phyloP scores from a whole-genome alignment of 2,797 vertebrate species.

The Peromyscus attwateri region DNA sequence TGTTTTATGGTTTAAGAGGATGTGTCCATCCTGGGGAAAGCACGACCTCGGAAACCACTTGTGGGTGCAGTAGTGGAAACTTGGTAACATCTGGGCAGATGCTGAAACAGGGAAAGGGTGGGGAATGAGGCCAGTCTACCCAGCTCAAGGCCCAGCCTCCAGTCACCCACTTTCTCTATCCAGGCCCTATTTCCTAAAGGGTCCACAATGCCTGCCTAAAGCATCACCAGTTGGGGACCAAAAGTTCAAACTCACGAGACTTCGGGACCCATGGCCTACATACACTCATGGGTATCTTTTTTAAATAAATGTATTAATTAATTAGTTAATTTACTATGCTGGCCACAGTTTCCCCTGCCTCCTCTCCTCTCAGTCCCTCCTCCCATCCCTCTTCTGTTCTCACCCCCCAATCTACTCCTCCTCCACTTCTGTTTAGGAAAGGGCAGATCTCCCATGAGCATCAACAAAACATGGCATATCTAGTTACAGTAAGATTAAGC shows the following conservation, averaged over 20 bases:
- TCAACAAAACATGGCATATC: not conserved
- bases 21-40: not conserved
- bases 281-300: not conserved
- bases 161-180: not conserved
- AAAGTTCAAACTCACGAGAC: not conserved
- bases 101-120: not conserved
- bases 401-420: not conserved
- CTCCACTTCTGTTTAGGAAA: not conserved
- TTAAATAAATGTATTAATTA: too few species aligned
- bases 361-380: not conserved
- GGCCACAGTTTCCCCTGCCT: not conserved
- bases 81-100: not conserved
- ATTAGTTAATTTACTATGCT: not conserved
- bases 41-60: not conserved
- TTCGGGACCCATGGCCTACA: not conserved
- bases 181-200: not conserved
- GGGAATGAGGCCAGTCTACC: not conserved
- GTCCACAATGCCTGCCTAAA: not conserved
- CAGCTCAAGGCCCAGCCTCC: not conserved
- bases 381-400: not conserved
- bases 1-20: not conserved
- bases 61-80: not conserved
- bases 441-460: not conserved
- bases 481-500: not conserved
- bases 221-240: not conserved